Evolutionary conservation across 1,140 invertebrate genomes (phyloP), one percentile per base, ranked within the genome.

Genomic region (Philopotamus ludificatus): DNA sequence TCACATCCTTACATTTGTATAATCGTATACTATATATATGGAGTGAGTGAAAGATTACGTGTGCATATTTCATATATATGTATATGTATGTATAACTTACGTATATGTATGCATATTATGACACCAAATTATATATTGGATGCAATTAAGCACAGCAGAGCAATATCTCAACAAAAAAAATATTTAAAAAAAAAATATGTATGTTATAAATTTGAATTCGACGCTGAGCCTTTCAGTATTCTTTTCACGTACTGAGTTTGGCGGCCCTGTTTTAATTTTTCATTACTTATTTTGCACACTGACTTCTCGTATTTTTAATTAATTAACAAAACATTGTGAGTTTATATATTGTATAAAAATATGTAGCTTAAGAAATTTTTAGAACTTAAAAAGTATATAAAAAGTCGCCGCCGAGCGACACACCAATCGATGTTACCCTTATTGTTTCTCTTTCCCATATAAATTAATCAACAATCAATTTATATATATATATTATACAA

Each of bases 281-380:
- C 51, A 45, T 26, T 55, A 63, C 61, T 55, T 63, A 44, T 54
- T 63, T 63, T 63, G 61, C 61, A 63, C 50, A 63, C 22, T 39
- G 44, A 49, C 41, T 49, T 62, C 26, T 50, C 44, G 28, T 62
- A 22, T 51, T 62, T 62, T n/a, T n/a, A n/a, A 53, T 41, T 57
- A 42, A 57, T 57, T 63, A 53, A 63, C 39, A 55, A 54, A 20
- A 22, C 34, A 63, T 54, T 54, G 50, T 55, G 61, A 63, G 51
- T 63, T 63, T 44, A 55, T 63, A 63, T 64, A 68, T 61, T 64
- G 58, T 68, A 63, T 68, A 68, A 67, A 67, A n/a, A n/a, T 67
- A 47, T 63, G 44, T 67, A 67, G 66, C 53, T 59, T 67, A 63
- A 67, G 59, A 57, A 59, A 18, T 59, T 60, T 63, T 63, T 63